Base-by-base conservation (phyloP, 2,888 invertebrate genomes). In the Frankliniella fusca region DNA sequence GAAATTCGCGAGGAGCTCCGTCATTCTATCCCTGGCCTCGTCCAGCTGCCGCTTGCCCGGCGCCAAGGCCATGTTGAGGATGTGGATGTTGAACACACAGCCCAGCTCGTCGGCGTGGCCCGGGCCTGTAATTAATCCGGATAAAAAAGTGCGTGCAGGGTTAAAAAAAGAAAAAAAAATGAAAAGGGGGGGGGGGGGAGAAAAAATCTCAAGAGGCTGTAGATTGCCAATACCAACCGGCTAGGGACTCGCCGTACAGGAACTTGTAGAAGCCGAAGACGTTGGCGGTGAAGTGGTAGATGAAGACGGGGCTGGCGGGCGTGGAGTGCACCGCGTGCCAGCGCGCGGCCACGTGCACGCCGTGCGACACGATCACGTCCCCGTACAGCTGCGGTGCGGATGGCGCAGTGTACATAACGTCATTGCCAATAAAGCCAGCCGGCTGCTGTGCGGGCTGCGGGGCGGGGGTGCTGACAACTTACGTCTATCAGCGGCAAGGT, bases 101-200 rank as follows among this genome's bases (percentile, higher is more conserved):
- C 89, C 86, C n/a, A 89, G 83, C 85, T 90, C 90, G 23, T 88
- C 87, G 81, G 87, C 86, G 84, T 90, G 89, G 8, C 89, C 89
- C 20, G 87, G 85, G 0, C 90, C 90, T 76, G 70, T 2, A 76
- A 27, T 27, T 20, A 54, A 54, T 9, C 54, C 54, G 54, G 61
- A 61, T 3, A 8, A 38, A 38, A 8, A 38, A 38, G 38, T 2
- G 38, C 38, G 38, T 38, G 5, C 2, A 38, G 38, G 38, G 38
- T 38, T 38, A 38, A 38, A 38, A 38, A 38, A 38, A 38, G 5
- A 38, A 38, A 38, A 38, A 38, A 38, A 38, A 38, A 38, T 38
- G 5, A 38, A 3, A 5, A 2, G 38, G 38, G 38, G 2, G 38
- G 38, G n/a, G n/a, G n/a, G n/a, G n/a, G n/a, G n/a, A n/a, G n/a